These are phyloP conservation scores for Oplegnathus fasciatus DNA, from an alignment of 2,113 vertebrate genomes.

Conservation along the genomic window DNA sequence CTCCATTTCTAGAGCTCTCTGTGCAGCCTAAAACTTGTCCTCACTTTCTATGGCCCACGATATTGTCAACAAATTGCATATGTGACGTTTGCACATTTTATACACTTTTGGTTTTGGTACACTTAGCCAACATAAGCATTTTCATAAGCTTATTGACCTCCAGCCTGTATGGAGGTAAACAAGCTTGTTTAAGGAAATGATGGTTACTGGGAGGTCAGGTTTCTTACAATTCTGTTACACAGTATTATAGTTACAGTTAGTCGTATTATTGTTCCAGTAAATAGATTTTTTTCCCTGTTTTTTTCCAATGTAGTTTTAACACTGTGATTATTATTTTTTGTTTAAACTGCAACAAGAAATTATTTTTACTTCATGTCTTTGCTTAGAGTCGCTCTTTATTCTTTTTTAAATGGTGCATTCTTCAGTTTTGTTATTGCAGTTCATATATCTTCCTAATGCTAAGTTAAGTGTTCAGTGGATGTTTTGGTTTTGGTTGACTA, in stretches of 20 bases:
- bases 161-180: too few relatives aligned
- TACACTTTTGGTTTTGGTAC: not conserved
- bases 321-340: not conserved
- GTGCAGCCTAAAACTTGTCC: not conserved
- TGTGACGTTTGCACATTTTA: not conserved
- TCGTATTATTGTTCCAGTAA: not conserved
- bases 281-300: not conserved
- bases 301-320: not conserved
- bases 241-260: not conserved
- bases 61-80: not conserved
- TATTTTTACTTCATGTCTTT: not conserved
- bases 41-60: not conserved
- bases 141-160: not conserved
- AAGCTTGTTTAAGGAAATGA: not conserved
- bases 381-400: not conserved
- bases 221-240: not conserved
- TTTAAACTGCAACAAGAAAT: not conserved
- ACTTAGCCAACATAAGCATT: not conserved
- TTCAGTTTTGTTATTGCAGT: not conserved
- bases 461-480: not conserved
- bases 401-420: not conserved
- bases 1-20: not conserved
- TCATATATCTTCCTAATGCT: not conserved
- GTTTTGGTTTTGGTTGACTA: constrained; percentile 19
- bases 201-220: not conserved